Conservation (phyloP, 2,113 vertebrate species). For the Beaufortia kweichowensis region DNA sequence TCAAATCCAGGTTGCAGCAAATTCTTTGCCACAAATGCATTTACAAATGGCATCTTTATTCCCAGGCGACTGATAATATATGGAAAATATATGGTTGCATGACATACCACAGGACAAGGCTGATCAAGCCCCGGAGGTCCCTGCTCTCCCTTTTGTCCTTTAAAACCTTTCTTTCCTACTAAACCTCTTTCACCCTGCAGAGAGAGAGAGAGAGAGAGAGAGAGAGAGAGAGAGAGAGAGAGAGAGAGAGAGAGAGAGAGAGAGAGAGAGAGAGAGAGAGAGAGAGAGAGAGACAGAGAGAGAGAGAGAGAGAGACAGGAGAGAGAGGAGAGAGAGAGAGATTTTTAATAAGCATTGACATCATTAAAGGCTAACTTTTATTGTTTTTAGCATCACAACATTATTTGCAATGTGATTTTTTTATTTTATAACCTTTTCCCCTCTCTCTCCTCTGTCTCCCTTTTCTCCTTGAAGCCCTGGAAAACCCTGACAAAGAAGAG, state of each 20-base stretch:
- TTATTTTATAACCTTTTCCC: slow-evolving; percentile 82
- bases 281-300: too few relatives aligned
- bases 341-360: too few relatives aligned
- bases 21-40: neutral
- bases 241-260: too few relatives aligned
- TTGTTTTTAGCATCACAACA: neutral
- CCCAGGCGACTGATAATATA: neutral
- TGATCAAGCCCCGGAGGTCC: slow-evolving; percentile 94
- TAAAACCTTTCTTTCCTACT: slow-evolving; percentile 87
- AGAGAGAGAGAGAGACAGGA: too few relatives aligned
- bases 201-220: neutral
- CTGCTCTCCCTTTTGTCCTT: slow-evolving; percentile 94
- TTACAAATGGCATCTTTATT: neutral
- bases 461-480: slow-evolving; percentile 89
- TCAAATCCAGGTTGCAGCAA: neutral
- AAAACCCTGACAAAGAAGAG: slow-evolving; percentile 79
- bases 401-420: neutral
- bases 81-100: neutral
- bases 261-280: too few relatives aligned
- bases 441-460: slow-evolving; percentile 85
- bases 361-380: too few relatives aligned
- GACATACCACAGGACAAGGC: slow-evolving; percentile 94
- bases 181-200: slow-evolving; percentile 87
- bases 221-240: neutral
- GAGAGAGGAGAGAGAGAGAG: neutral